Conservation (phyloP, 2,113 vertebrate genomes). For the Megaceryle torquata region DNA sequence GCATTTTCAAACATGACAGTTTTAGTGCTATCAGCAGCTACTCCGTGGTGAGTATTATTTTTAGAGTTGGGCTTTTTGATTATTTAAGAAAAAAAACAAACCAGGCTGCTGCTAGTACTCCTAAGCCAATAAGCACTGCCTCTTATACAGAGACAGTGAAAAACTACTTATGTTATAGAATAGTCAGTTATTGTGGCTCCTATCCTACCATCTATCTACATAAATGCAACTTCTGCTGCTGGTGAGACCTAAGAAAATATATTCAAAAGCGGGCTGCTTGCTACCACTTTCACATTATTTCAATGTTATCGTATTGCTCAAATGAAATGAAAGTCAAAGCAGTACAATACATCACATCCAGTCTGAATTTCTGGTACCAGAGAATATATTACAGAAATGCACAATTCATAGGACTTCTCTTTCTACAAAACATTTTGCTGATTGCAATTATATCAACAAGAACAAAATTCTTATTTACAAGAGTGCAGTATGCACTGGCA, state of each 20-base stretch:
- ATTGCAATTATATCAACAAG: not conserved
- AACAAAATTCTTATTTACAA: not conserved
- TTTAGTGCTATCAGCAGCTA: not conserved
- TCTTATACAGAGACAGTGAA: not conserved
- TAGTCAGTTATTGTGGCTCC: not conserved
- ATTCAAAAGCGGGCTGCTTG: not conserved
- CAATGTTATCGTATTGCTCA: not conserved
- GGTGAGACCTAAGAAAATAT: not conserved
- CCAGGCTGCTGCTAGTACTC: not conserved
- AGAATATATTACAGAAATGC: not conserved
- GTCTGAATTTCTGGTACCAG: not conserved
- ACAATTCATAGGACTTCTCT: not conserved
- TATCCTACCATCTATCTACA: not conserved
- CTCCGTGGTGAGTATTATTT: not conserved
- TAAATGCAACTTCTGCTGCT: not conserved
- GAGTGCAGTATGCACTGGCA: not conserved
- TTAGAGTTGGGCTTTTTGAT: not conserved
- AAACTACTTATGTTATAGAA: not conserved
- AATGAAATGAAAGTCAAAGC: not conserved
- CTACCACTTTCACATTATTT: not conserved
- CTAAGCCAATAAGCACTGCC: not conserved
- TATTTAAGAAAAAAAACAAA: not conserved
- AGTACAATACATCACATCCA: not conserved
- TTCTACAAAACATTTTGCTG: not conserved
- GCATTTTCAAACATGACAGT: conserved; percentile 4